phyloP scores from a whole-genome alignment of 2,113 vertebrate genomes.

The Gallinago media region DNA sequence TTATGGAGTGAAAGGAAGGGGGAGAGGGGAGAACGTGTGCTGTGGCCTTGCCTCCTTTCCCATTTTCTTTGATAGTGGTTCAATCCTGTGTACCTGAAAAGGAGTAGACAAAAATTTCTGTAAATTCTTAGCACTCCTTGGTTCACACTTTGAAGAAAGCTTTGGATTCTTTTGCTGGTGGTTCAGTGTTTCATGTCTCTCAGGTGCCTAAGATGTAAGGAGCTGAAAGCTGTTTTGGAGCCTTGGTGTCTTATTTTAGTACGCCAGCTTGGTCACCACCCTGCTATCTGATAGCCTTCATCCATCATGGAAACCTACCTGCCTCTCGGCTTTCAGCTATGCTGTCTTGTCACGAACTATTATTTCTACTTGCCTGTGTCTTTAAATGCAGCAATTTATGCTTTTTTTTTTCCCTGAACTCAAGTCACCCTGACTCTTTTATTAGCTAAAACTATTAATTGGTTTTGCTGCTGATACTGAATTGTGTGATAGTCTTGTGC shows the following conservation, averaged over 20 bases:
- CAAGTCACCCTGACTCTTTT: not conserved
- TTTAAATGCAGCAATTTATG: not conserved
- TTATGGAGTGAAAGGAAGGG: not conserved
- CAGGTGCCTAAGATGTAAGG: not conserved
- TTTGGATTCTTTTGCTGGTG: not conserved
- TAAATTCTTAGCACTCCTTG: not conserved
- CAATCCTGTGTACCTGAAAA: not conserved
- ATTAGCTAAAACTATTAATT: not conserved
- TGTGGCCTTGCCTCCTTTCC: not conserved
- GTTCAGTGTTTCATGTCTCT: not conserved
- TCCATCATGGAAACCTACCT: slow-evolving; percentile 6
- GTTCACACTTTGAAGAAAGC: not conserved
- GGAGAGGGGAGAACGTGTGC: not conserved
- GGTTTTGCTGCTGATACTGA: not conserved
- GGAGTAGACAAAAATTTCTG: not conserved
- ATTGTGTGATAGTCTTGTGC: not conserved
- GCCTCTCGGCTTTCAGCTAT: not conserved
- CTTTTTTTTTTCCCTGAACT: not conserved
- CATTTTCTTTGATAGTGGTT: not conserved
- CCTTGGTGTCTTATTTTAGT: slow-evolving; percentile 9
- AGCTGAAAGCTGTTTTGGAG: not conserved
- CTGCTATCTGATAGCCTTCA: not conserved
- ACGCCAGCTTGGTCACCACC: not conserved
- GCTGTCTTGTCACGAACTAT: not conserved
- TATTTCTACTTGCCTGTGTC: not conserved